Conservation (phyloP, 1,140 invertebrate species). For the Bathynomus jamesi region DNA sequence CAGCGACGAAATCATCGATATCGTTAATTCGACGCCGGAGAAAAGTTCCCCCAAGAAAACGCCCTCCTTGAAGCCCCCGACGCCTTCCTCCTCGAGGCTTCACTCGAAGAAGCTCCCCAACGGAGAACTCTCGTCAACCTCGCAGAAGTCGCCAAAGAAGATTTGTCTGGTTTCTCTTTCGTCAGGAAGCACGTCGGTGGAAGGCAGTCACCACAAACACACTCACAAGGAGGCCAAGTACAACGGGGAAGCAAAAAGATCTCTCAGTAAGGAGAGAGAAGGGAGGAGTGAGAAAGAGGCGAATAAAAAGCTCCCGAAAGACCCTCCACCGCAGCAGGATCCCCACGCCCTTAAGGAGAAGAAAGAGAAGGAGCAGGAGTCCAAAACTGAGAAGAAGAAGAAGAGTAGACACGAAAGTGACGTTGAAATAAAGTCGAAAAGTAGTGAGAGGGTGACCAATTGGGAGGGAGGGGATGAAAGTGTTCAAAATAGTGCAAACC, state of each 20-base stretch:
- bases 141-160: too few relatives aligned
- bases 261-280: not conserved
- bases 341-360: too few relatives aligned
- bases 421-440: too few relatives aligned
- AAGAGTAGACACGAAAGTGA: not conserved
- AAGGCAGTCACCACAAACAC: not conserved
- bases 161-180: not conserved
- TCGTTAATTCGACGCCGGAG: not conserved
- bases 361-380: not conserved
- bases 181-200: not conserved
- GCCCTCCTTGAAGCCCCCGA: too few relatives aligned
- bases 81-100: too few relatives aligned
- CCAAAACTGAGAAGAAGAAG: not conserved
- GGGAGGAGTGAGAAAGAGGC: not conserved
- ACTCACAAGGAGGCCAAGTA: not conserved
- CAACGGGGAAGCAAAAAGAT: not conserved
- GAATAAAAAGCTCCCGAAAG: too few relatives aligned
- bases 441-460: too few relatives aligned
- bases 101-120: too few relatives aligned
- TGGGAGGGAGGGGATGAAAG: too few relatives aligned
- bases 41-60: not conserved
- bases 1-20: not conserved
- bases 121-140: too few relatives aligned
- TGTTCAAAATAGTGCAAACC: too few relatives aligned
- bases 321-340: too few relatives aligned